Percentiles rank a stretch among this genome's conserved stretches.
phyloP scores from a whole-genome alignment of 2,888 invertebrate genomes.

The Malachius bipustulatus region DNA sequence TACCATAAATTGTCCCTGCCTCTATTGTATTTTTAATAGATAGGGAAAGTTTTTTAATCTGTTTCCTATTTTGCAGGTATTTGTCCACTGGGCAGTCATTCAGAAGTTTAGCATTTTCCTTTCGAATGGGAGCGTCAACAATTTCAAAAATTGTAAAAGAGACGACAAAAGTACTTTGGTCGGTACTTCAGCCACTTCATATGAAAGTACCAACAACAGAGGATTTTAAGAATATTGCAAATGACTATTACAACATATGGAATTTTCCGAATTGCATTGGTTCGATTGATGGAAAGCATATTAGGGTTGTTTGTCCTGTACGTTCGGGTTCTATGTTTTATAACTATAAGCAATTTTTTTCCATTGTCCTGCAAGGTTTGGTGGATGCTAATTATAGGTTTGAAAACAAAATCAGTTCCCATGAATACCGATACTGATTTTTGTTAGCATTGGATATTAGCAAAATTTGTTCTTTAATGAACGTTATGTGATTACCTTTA shows the following conservation, averaged over 20 bases:
- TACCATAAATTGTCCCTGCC: too few relatives aligned
- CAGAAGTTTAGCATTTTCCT: slow-evolving; percentile 9
- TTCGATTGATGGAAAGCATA: slow-evolving; percentile 14
- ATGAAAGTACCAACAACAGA: slow-evolving; percentile 5
- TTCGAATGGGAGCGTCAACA: slow-evolving; percentile 7
- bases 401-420: too few relatives aligned
- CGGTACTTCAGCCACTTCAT: not conserved
- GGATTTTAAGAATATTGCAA: slow-evolving; percentile 8
- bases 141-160: not conserved
- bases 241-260: slow-evolving; percentile 12
- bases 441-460: too few relatives aligned
- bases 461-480: too few relatives aligned
- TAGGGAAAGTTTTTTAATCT: too few relatives aligned
- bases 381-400: slow-evolving; percentile 17
- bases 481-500: too few relatives aligned
- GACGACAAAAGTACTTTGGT: slow-evolving; percentile 4
- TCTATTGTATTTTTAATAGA: too few relatives aligned
- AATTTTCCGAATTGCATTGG: slow-evolving; percentile 15
- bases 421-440: too few relatives aligned
- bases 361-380: slow-evolving; percentile 13
- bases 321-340: slow-evolving; percentile 12
- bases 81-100: slow-evolving; percentile 9
- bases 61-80: slow-evolving; percentile 9
- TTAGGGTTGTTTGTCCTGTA: slow-evolving; percentile 10
- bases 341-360: slow-evolving; percentile 16